phyloP scores from a whole-genome alignment of 2,113 vertebrate species.

The Ginglymostoma cirratum region DNA sequence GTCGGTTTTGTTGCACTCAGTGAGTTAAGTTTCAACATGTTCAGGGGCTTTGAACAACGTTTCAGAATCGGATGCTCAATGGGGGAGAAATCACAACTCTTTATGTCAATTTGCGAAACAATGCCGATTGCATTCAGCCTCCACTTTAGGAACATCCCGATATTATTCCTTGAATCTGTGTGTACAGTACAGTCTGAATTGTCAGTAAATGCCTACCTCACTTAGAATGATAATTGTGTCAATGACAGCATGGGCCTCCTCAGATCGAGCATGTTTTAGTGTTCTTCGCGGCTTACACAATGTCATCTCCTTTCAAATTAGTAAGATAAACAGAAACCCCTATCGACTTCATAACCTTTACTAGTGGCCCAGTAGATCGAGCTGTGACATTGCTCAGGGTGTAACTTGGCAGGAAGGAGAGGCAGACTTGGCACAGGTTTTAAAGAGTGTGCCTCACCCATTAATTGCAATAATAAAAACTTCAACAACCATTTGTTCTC shows the following conservation, averaged over 20 bases:
- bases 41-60: not conserved
- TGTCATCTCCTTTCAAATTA: constrained; percentile 4
- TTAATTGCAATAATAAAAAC: not conserved
- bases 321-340: not conserved
- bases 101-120: not conserved
- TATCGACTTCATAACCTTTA: not conserved
- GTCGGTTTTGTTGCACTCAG: not conserved
- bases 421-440: not conserved
- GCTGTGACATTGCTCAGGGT: not conserved
- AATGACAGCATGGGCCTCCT: not conserved
- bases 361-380: not conserved
- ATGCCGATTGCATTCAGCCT: not conserved
- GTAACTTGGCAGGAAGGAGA: not conserved
- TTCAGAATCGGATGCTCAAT: not conserved
- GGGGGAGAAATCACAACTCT: not conserved
- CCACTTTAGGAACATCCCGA: not conserved
- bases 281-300: not conserved
- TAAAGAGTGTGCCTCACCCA: not conserved
- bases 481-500: not conserved
- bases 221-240: not conserved
- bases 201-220: not conserved
- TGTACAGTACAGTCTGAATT: not conserved
- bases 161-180: not conserved
- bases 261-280: not conserved
- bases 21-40: not conserved